Evolutionary conservation across 2,113 vertebrate genomes (phyloP).

Genomic region (Elephas maximus): DNA sequence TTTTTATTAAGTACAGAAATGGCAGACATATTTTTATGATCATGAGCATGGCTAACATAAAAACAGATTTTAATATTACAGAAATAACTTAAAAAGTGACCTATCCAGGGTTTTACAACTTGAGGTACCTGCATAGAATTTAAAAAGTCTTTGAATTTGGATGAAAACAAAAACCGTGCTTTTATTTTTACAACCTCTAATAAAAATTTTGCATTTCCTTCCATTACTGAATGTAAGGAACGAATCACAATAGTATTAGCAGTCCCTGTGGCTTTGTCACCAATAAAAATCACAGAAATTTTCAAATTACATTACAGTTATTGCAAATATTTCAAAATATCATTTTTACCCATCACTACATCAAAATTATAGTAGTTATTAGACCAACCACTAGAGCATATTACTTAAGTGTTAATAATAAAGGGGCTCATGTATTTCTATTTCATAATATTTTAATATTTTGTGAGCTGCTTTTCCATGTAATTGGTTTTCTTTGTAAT

Average conservation of each 20-base stretch:
- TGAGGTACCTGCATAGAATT: conserved; percentile 10
- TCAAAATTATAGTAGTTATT: conserved; percentile 41
- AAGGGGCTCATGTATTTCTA: conserved; percentile 46
- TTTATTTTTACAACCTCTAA: conserved; percentile 42
- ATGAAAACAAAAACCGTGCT: conserved; percentile 7
- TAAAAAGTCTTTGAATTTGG: conserved; percentile 43
- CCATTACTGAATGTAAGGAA: conserved; percentile 17
- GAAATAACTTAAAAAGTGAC: background rate
- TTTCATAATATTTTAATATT: conserved; percentile 44
- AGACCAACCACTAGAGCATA: conserved; percentile 24
- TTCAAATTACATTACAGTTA: conserved; percentile 35
- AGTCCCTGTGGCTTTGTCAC: conserved; percentile 22
- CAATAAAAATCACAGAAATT: conserved; percentile 51
- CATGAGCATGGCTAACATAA: conserved; percentile 37
- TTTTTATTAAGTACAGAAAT: conserved; percentile 47
- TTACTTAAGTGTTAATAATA: conserved; percentile 55
- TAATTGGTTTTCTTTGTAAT: conserved; percentile 56
- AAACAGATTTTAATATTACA: conserved; percentile 57
- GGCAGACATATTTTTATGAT: conserved; percentile 43
- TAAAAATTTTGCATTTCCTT: conserved; percentile 65
- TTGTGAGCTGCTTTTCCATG: conserved; percentile 58
- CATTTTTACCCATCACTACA: conserved; percentile 2
- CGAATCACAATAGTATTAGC: conserved; percentile 21
- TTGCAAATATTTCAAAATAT: conserved; percentile 49
- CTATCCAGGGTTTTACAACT: background rate